These are phyloP conservation scores for Rhamnusium bicolor DNA, from an alignment of 2,888 invertebrate genomes.

Conservation along the genomic window DNA sequence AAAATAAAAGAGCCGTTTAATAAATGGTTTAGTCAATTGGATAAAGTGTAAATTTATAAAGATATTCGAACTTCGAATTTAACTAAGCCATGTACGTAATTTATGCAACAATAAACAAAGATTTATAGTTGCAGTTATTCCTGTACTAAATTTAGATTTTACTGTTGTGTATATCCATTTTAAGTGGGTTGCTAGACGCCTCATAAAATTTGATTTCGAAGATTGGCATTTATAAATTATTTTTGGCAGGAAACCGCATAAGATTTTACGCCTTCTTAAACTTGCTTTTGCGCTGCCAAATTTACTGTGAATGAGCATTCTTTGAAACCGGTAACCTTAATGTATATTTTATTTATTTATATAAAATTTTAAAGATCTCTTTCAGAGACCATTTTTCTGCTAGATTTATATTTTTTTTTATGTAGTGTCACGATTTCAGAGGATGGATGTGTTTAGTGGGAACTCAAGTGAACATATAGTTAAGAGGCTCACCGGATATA, in stretches of 20 bases:
- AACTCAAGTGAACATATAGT: no score
- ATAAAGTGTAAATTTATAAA: conserved; percentile 24
- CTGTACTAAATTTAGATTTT: conserved; percentile 48
- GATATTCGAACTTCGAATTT: conserved; percentile 24
- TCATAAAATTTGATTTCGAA: conserved; percentile 34
- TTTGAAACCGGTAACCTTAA: neutral
- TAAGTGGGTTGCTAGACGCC: conserved; percentile 24
- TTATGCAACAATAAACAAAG: conserved; percentile 54
- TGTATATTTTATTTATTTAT: neutral
- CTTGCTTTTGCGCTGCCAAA: conserved; percentile 11
- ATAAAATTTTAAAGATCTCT: neutral
- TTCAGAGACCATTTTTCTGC: neutral
- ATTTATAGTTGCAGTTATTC: conserved; percentile 46
- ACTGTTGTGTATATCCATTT: conserved; percentile 43
- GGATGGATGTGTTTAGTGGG: no score
- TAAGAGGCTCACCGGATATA: no score
- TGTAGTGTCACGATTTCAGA: neutral
- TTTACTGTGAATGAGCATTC: conserved; percentile 17
- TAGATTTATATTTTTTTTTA: neutral
- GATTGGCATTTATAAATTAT: conserved; percentile 40
- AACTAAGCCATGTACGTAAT: conserved; percentile 38
- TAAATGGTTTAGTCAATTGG: conserved; percentile 29
- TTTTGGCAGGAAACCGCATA: conserved; percentile 34
- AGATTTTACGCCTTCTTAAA: conserved; percentile 28
- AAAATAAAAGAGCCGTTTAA: conserved; percentile 21